A percentile compares a stretch with the other conserved stretches of the same genome.
Conservation (phyloP, 2,888 invertebrate genomes). For the Chloroclysta siterata region DNA sequence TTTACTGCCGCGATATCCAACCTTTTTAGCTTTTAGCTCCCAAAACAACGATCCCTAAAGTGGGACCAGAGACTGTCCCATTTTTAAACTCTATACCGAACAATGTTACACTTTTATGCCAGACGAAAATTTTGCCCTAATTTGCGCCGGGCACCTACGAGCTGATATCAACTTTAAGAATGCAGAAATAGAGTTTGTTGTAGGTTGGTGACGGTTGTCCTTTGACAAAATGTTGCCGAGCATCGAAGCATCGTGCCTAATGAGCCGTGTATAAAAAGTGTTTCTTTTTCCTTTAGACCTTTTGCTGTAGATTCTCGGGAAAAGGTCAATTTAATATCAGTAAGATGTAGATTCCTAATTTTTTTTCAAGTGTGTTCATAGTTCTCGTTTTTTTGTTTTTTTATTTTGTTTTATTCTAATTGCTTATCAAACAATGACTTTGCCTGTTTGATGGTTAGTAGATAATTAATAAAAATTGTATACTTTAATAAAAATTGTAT, state of each 20-base stretch:
- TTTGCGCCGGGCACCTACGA: conserved; percentile 34
- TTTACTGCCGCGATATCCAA: conserved; percentile 42
- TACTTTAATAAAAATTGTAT: no score
- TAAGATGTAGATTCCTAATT: conserved; percentile 38
- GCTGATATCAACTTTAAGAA: conserved; percentile 29
- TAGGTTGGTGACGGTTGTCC: conserved; percentile 39
- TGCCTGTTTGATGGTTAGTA: no score
- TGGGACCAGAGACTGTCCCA: conserved; percentile 42
- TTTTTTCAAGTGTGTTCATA: no score
- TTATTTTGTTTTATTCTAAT: no score
- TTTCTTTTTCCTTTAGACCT: conserved; percentile 50
- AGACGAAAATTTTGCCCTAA: conserved; percentile 54
- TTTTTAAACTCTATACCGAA: conserved; percentile 46
- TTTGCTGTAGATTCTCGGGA: conserved; percentile 43
- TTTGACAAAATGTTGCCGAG: conserved; percentile 57
- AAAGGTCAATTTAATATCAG: conserved; percentile 56
- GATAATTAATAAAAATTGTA: no score
- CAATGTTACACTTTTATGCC: conserved; percentile 55
- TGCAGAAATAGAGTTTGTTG: conserved; percentile 29
- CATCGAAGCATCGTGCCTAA: conserved; percentile 56
- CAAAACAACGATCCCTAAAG: conserved; percentile 41
- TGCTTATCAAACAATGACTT: no score
- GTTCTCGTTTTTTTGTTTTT: no score
- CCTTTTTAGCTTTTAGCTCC: conserved; percentile 39
- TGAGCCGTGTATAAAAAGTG: conserved; percentile 55